Conservation (phyloP, 2,797 vertebrate species). For the Enteromius radiatus region DNA sequence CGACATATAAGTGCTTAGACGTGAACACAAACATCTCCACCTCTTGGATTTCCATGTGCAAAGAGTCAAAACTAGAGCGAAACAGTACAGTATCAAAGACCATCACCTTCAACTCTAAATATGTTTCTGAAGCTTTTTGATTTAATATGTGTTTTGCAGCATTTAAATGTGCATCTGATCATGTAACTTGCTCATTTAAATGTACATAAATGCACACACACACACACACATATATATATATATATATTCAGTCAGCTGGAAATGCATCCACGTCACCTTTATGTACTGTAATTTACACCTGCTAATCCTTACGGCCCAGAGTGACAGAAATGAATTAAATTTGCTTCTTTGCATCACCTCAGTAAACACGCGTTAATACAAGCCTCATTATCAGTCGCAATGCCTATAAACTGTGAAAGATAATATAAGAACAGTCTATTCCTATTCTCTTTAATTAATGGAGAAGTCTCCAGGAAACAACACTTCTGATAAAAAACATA, state of each 20-base stretch:
- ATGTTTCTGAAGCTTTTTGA: neutral
- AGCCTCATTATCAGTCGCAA: conserved; percentile 67
- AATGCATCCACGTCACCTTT: conserved; percentile 66
- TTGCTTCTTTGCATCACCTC: conserved; percentile 63
- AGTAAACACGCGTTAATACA: conserved; percentile 60
- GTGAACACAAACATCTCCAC: conserved; percentile 14
- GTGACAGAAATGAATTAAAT: conserved; percentile 62
- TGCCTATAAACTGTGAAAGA: conserved; percentile 70
- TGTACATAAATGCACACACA: neutral
- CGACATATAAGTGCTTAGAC: neutral
- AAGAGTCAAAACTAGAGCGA: neutral
- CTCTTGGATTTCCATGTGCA: conserved; percentile 34
- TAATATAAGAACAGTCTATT: conserved; percentile 64
- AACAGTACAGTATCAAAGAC: neutral
- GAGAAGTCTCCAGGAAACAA: conserved; percentile 40
- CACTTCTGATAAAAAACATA: conserved; percentile 28
- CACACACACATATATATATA: neutral
- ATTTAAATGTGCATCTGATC: neutral
- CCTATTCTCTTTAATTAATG: conserved; percentile 56
- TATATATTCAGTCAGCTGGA: conserved; percentile 48
- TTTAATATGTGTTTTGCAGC: neutral
- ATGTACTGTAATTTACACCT: conserved; percentile 69
- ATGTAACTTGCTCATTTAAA: neutral
- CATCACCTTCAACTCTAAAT: neutral
- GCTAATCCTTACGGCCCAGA: conserved; percentile 63